Percentiles rank a stretch among this genome's conserved stretches.
phyloP scores from a whole-genome alignment of 2,888 invertebrate genomes.

The Folsomia candida region DNA sequence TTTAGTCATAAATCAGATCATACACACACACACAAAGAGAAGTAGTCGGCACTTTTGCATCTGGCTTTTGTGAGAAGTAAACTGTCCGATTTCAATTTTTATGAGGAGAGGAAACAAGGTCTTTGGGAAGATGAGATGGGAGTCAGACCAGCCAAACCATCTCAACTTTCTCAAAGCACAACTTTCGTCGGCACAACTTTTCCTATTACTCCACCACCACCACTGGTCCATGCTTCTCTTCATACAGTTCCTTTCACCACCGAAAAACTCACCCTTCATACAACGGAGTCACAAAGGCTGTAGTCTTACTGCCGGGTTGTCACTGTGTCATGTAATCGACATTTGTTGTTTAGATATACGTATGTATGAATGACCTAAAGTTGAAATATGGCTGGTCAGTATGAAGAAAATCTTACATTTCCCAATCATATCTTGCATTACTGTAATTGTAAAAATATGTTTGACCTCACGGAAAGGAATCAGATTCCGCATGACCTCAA shows the following conservation, averaged over 20 bases:
- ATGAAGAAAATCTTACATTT: too few species aligned
- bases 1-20: slow-evolving; percentile 31
- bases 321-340: too few species aligned
- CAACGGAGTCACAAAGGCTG: too few species aligned
- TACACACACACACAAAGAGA: not conserved
- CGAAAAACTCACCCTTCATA: too few species aligned
- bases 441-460: too few species aligned
- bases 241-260: not conserved
- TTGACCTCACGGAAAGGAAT: too few species aligned
- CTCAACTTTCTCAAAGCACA: slow-evolving; percentile 21
- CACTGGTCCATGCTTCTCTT: not conserved
- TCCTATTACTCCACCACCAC: not conserved
- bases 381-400: too few species aligned
- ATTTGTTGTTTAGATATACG: too few species aligned
- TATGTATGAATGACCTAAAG: too few species aligned
- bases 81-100: slow-evolving; percentile 34
- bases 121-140: slow-evolving; percentile 22
- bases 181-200: not conserved
- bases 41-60: slow-evolving; percentile 15
- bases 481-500: too few species aligned
- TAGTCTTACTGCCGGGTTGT: too few species aligned
- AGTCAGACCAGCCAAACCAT: not conserved
- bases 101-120: slow-evolving; percentile 18
- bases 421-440: too few species aligned
- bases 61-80: slow-evolving; percentile 22